Base-by-base conservation (phyloP, 2,113 vertebrate genomes). In the Baryphthengus martii region DNA sequence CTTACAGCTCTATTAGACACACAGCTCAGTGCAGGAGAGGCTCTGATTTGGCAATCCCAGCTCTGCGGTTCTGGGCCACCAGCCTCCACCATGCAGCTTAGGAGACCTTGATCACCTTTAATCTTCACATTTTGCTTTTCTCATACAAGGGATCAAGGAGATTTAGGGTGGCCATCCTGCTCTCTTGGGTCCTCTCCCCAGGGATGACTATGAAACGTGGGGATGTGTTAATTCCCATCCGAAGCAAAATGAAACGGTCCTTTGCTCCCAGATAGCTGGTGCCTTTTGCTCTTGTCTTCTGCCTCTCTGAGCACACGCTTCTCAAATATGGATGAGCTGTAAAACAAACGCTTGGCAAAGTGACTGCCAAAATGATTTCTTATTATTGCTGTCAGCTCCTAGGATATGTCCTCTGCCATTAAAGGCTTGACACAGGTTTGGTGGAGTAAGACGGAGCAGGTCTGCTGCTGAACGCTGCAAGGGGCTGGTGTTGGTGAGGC, bases 1-100 rank as follows among this genome's bases (percentile, higher is more conserved):
- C 68, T 96, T 91, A 92, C 86, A 95, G 59, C 40, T 58, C 70
- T 31, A 53, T 88, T 80, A 94, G 91, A 81, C 33, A 63, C 65
- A 58, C 16, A 79, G 90, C 52, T 85, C 68, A 91, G 73, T 70
- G 66, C 71, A 71, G 25, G 50, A 70, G 84, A 62, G 75, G 65
- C 53, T 52, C 52, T 94, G 94, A 76, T 91, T 40, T 89, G 87
- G 58, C 44, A 92, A 87, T n/a, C 68, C 86, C 92, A 88, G 71
- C 66, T 29, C 42, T 20, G 81, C 4, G 20, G 33, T 23, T 89
- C 75, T 67, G 68, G 50, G 81, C 72, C 10, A 0, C 31, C 52
- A 40, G 70, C 39, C 61, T 45, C 73, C 61, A 50, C 72, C 23
- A 1, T 1, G 1, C 39, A 37, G 81, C 71, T 93, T 58, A 62